Conservation (phyloP, 2,888 invertebrate species). For the Drosophila pullipes region DNA sequence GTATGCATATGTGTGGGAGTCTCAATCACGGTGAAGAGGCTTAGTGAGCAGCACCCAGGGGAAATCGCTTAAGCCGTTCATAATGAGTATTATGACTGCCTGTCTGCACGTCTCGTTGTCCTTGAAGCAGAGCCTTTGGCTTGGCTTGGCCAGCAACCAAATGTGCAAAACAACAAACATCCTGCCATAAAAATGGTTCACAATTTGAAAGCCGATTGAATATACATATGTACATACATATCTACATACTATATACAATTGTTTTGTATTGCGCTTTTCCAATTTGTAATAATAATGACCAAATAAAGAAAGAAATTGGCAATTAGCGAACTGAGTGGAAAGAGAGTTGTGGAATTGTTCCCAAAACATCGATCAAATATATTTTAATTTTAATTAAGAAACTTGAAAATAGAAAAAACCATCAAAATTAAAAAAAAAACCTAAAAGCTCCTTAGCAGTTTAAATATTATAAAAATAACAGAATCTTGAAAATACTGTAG, state of each 20-base stretch:
- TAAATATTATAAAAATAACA: background rate
- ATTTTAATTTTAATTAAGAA: background rate
- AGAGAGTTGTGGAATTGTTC: background rate
- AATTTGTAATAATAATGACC: background rate
- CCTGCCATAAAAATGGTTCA: conserved; percentile 15
- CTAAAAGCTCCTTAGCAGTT: background rate
- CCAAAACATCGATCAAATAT: background rate
- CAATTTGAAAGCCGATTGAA: conserved; percentile 1
- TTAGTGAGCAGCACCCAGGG: conserved; percentile 80
- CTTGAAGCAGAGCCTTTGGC: conserved; percentile 3
- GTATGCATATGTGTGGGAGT: conserved; percentile 64
- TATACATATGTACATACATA: background rate
- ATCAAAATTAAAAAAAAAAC: background rate
- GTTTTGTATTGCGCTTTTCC: background rate
- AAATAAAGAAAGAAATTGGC: background rate
- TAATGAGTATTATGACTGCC: conserved; percentile 82
- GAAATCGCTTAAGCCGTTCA: conserved; percentile 86
- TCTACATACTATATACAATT: background rate
- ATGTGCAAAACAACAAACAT: conserved; percentile 34
- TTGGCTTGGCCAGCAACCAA: conserved; percentile 19
- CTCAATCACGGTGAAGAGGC: conserved; percentile 78
- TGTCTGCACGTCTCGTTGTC: conserved; percentile 25
- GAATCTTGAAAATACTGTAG: background rate
- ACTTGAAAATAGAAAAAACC: background rate
- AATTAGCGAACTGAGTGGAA: background rate